Evolutionary conservation across 1,140 invertebrate genomes (phyloP).

Genomic region (Drosophila athabasca): DNA sequence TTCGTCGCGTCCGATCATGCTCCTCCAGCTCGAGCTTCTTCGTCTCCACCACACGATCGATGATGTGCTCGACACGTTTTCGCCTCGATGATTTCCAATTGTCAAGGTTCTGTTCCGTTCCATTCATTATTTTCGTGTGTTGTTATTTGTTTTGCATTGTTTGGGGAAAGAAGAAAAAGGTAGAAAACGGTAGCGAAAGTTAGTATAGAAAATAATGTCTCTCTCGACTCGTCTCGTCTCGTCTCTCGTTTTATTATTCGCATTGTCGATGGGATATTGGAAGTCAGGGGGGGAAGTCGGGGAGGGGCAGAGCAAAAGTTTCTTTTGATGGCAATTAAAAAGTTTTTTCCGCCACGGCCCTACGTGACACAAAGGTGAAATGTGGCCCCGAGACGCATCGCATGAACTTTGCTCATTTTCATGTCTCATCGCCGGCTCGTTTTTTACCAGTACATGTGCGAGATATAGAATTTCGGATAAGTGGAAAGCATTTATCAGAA

Average conservation of each 20-base stretch:
- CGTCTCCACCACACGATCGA: slow-evolving; percentile 94
- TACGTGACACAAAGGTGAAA: slow-evolving; percentile 67
- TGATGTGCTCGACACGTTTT: slow-evolving; percentile 95
- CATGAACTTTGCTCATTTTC: slow-evolving; percentile 21
- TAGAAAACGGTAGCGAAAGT: slow-evolving; percentile 58
- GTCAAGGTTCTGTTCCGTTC: slow-evolving; percentile 90
- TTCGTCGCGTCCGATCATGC: slow-evolving; percentile 88
- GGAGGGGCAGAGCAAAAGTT: slow-evolving; percentile 40
- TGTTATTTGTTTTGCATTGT: slow-evolving; percentile 36
- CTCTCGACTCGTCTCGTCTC: slow-evolving; percentile 6
- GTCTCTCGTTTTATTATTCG: slow-evolving; percentile 34
- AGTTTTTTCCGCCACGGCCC: slow-evolving; percentile 52
- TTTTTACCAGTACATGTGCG: neutral
- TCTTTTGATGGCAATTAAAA: slow-evolving; percentile 67
- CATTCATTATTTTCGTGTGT: slow-evolving; percentile 11
- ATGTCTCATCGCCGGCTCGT: neutral
- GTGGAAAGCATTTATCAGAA: neutral
- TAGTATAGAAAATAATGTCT: slow-evolving; percentile 66
- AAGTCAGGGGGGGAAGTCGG: too few relatives aligned
- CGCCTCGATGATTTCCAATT: slow-evolving; percentile 96
- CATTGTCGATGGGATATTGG: slow-evolving; percentile 13
- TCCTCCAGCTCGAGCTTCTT: slow-evolving; percentile 93
- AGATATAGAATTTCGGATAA: slow-evolving; percentile 13
- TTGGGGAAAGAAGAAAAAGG: slow-evolving; percentile 32
- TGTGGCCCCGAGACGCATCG: slow-evolving; percentile 24